Percentiles rank a stretch among this genome's conserved stretches.
Conservation (phyloP, 2,888 invertebrate genomes). For the Campoplex capitator region DNA sequence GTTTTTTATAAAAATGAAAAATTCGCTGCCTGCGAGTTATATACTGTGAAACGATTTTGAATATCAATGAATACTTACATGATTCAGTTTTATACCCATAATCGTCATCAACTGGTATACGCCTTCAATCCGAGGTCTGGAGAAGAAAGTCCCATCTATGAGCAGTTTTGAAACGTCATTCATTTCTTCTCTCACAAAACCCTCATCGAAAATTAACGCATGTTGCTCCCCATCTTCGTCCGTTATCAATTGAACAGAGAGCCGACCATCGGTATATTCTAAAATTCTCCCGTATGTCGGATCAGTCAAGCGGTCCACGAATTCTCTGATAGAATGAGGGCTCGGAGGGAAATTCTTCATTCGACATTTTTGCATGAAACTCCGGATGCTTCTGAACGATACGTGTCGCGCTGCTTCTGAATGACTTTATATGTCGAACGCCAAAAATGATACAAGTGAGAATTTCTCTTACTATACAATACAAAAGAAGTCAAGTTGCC, state of each 20-base stretch:
- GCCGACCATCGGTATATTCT: slow-evolving; percentile 24
- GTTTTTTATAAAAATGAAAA: neutral
- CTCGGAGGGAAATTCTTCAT: too few relatives aligned
- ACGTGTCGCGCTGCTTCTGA: slow-evolving; percentile 37
- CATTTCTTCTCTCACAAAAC: slow-evolving; percentile 39
- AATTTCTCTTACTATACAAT: too few relatives aligned
- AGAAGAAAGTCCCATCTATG: slow-evolving; percentile 22
- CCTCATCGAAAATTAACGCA: slow-evolving; percentile 17
- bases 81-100: too few relatives aligned
- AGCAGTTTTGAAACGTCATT: slow-evolving; percentile 12
- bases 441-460: too few relatives aligned
- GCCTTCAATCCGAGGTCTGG: slow-evolving; percentile 35
- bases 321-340: slow-evolving; percentile 24
- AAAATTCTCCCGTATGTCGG: neutral
- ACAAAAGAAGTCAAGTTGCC: too few relatives aligned
- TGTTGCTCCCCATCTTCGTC: slow-evolving; percentile 33
- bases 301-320: slow-evolving; percentile 21
- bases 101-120: slow-evolving; percentile 51
- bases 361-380: slow-evolving; percentile 40
- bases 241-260: neutral
- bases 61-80: too few relatives aligned
- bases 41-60: neutral
- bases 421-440: slow-evolving; percentile 18
- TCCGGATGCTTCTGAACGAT: slow-evolving; percentile 14
- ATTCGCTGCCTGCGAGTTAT: neutral